Conservation (phyloP, 1,140 invertebrate species). For the Lepidostoma basale region DNA sequence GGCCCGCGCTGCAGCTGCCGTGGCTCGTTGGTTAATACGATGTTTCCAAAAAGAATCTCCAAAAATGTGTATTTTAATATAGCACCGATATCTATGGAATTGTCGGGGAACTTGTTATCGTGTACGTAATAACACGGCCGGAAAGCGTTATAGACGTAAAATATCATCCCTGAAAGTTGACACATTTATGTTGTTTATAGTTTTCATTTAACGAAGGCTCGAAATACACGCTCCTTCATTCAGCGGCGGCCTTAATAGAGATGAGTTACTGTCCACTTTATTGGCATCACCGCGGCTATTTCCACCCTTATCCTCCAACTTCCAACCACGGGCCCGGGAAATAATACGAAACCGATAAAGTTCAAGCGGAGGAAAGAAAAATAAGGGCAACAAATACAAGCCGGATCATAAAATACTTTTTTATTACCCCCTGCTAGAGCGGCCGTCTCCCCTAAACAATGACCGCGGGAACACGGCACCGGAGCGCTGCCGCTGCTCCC, state of each 20-base stretch:
- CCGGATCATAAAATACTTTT: conserved; percentile 46
- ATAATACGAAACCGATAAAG: conserved; percentile 46
- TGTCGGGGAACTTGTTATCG: too few relatives aligned
- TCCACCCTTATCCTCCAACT: conserved; percentile 14
- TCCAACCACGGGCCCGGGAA: conserved; percentile 34
- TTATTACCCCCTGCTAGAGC: conserved; percentile 37
- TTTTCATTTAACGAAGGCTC: conserved; percentile 28
- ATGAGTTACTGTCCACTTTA: conserved; percentile 32
- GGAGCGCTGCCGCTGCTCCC: not conserved
- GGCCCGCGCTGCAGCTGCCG: too few relatives aligned
- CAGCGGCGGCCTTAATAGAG: conserved; percentile 24
- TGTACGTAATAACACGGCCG: too few relatives aligned
- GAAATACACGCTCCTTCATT: conserved; percentile 4
- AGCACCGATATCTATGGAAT: too few relatives aligned
- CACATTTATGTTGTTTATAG: conserved; percentile 28
- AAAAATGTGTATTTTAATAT: too few relatives aligned
- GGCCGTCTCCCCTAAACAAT: conserved; percentile 8
- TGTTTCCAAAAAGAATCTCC: too few relatives aligned
- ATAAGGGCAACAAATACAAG: conserved; percentile 45
- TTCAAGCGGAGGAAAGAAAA: conserved; percentile 40
- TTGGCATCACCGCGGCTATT: conserved; percentile 21
- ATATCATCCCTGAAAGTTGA: conserved; percentile 4
- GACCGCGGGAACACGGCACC: conserved; percentile 12
- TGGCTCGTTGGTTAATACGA: too few relatives aligned
- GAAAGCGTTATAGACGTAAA: too few relatives aligned